Evolutionary conservation across 2,113 vertebrate species (phyloP).

Genomic region (Triplophysa tibetana): DNA sequence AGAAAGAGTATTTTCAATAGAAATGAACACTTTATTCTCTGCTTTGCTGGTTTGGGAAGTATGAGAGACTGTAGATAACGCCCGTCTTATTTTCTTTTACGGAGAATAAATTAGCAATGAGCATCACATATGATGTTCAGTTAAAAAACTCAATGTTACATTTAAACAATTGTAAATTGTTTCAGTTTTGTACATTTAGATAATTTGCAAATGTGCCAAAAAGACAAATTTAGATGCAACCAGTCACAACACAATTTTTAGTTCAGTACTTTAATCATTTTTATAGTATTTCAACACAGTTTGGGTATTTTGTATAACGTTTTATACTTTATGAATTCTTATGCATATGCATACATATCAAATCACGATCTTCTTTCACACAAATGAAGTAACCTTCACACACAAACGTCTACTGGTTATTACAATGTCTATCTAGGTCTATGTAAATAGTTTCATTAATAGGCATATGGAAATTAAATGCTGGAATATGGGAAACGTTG

Average conservation of each 20-base stretch:
- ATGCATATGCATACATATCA: not conserved
- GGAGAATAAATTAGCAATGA: not conserved
- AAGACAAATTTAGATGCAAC: too few species aligned
- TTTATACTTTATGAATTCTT: not conserved
- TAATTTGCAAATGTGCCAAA: too few species aligned
- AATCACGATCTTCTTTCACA: not conserved
- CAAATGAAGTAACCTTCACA: not conserved
- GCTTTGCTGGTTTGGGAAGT: not conserved
- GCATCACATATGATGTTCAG: not conserved
- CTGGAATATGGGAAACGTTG: not conserved
- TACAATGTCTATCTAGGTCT: not conserved
- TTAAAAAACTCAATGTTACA: not conserved
- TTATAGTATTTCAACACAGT: not conserved
- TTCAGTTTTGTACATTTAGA: too few species aligned
- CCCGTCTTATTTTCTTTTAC: not conserved
- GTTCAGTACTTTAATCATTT: not conserved
- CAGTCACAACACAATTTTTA: too few species aligned
- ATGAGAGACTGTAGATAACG: not conserved
- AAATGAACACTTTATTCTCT: constrained; percentile 20
- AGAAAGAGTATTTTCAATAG: not conserved
- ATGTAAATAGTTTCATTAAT: not conserved
- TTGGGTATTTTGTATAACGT: not conserved
- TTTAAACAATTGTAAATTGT: too few species aligned
- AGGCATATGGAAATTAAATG: not conserved
- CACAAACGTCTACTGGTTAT: not conserved